Base-by-base conservation (phyloP, 2,797 vertebrate genomes). In the Lateolabrax maculatus region DNA sequence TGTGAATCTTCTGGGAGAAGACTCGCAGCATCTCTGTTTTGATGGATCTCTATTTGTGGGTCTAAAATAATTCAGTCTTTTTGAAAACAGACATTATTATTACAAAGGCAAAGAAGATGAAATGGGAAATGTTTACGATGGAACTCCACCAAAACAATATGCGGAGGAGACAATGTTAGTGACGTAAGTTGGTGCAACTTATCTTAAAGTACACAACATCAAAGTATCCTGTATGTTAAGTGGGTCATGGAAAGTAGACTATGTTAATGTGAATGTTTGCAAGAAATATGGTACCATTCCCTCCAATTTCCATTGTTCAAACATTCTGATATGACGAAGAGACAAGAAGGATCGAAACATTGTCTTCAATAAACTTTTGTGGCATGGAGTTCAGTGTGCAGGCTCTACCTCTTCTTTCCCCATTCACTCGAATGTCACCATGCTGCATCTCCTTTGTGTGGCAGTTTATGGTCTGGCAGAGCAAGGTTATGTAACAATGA, bases 41-140 rank as follows among this genome's bases (percentile, higher is more conserved):
- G 65, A 71, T 70, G n/a, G 9, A n/a, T 41, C 65, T 71, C 57
- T 77, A 55, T 88, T 79, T 68, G 58, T 37, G 52, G 46, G 4
- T 13, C 36, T 81, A 39, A 79, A 60, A 39, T 55, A 44, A 48
- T 19, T 75, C 36, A 16, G 52, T 23, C 21, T 37, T 63, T 44
- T 44, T 49, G 25, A 77, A 62, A 70, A 62, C 41, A 49, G 37
- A 72, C 10, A 68, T 41, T 53, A 66, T 67, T 67, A 55, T 58
- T 49, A 49, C 37, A 66, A 56, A 85, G 21, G 58, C 31, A 68
- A 53, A 31, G 25, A 60, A 71, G 46, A 77, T 70, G 61, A 79
- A 77, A 58, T 36, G n/a, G 19, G 31, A 53, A 43, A 63, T 67
- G n/a, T 69, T 74, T 55, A 46, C 41, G 68, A 18, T 23, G 61